Conservation (phyloP, 2,113 vertebrate species). For the Siniperca chuatsi region DNA sequence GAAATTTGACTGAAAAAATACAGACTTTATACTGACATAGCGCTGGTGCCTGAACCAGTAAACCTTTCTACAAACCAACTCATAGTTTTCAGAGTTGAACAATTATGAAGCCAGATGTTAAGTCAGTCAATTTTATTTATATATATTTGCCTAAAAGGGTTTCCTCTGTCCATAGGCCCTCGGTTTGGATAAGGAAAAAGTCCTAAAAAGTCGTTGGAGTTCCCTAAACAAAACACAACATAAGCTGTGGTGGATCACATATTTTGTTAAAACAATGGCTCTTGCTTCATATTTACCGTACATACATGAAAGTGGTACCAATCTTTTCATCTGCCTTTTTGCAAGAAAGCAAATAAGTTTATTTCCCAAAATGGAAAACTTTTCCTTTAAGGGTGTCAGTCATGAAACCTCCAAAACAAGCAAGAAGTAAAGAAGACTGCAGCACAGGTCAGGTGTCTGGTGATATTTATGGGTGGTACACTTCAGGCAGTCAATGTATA, state of each 20-base stretch:
- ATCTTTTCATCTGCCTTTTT: too few species aligned
- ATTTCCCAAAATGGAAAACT: too few species aligned
- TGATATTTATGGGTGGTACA: too few species aligned
- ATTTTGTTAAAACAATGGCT: background rate
- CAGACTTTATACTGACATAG: background rate
- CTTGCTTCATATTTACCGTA: too few species aligned
- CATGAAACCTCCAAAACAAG: too few species aligned
- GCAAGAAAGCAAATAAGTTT: too few species aligned
- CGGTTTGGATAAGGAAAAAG: background rate
- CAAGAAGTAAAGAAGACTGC: too few species aligned
- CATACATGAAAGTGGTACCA: too few species aligned
- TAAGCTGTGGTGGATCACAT: background rate
- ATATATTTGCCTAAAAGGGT: too few species aligned
- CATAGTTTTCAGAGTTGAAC: background rate
- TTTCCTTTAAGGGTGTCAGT: too few species aligned
- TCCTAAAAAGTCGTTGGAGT: background rate
- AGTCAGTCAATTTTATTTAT: background rate
- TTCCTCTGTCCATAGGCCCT: background rate
- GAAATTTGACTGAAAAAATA: background rate
- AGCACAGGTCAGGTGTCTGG: too few species aligned
- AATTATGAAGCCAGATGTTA: background rate
- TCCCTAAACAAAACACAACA: background rate
- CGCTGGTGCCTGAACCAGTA: background rate
- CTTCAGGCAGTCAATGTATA: too few species aligned
- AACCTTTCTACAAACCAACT: background rate